phyloP scores from a whole-genome alignment of 2,888 invertebrate genomes.

The Acrocyrtus sp. region DNA sequence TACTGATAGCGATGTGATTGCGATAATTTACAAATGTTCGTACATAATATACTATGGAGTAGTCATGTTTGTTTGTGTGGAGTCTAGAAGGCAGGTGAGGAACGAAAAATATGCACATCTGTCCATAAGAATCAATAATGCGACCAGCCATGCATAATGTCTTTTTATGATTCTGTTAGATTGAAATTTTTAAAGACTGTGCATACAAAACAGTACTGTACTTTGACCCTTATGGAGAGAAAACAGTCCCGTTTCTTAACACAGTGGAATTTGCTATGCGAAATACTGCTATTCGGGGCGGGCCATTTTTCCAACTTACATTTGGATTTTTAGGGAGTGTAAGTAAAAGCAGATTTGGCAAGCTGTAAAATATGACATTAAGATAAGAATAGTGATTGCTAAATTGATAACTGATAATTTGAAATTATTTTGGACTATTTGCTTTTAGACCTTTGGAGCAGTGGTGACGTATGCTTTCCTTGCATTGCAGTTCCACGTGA shows the following conservation, averaged over 20 bases:
- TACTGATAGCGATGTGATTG: neutral
- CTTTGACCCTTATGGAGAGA: no score
- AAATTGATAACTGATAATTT: no score
- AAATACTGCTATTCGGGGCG: neutral
- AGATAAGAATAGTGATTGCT: no score
- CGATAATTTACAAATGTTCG: conserved; percentile 4
- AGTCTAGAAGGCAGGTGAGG: neutral
- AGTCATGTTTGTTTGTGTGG: neutral
- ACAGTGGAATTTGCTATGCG: no score
- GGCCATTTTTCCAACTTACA: neutral
- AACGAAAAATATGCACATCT: no score
- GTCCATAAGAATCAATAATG: no score
- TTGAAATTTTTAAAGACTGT: no score
- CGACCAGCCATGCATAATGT: no score
- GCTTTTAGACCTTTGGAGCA: conserved; percentile 1
- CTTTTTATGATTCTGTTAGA: no score
- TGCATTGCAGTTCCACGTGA: conserved; percentile 3
- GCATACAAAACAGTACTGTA: no score
- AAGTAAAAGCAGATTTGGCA: neutral
- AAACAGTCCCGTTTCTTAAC: no score
- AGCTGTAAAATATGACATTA: neutral
- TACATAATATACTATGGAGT: neutral
- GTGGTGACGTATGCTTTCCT: conserved; percentile 29
- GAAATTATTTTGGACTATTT: no score
- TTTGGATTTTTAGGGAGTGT: conserved; percentile 1